Evolutionary conservation across 2,888 invertebrate species (phyloP), one percentile per base, ranked within the genome.

Genomic region (Terebella lapidaria): DNA sequence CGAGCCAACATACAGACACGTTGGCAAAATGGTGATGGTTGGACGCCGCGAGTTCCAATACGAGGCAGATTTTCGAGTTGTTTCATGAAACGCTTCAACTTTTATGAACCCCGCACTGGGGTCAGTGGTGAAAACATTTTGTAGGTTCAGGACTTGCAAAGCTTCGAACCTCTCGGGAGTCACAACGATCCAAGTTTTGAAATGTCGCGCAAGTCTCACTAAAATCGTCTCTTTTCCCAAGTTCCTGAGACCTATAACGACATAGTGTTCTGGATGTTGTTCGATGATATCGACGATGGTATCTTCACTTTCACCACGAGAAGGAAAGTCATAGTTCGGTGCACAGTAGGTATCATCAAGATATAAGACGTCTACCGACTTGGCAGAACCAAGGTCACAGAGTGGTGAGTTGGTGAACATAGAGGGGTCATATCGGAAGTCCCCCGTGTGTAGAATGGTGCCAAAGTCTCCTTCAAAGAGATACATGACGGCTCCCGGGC

Each of bases 401-500:
- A 35, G 42, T 20, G 29, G 26, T 3, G 52, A 24, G 57, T 35
- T 24, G 26, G 28, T 27, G 4, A 62, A 59, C n/a, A n/a, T n/a
- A n/a, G n/a, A n/a, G 18, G 62, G 53, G 4, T 24, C 10, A 51
- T 46, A 75, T 2, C 79, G 69, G 67, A 82, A 81, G 66, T 82
- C 82, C 2, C 80, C 82, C 29, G 81, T 80, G 63, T 81, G 78
- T 4, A 82, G 68, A 55, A 82, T 75, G 42, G 70, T 74, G 2
- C 82, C 82, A 71, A 82, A 82, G 54, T 76, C 75, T 20, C 82
- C 81, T 27, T 68, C 60, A 55, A 82, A 81, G 3, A 81, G 67
- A 65, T 79, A 81, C 81, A 82, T 82, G 30, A 81, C 78, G 10
- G 82, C 71, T 0, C 82, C 82, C 18, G 82, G 81, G 59, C 81